Evolutionary conservation across 2,888 invertebrate species (phyloP).

Genomic region (Chalcis sispes): DNA sequence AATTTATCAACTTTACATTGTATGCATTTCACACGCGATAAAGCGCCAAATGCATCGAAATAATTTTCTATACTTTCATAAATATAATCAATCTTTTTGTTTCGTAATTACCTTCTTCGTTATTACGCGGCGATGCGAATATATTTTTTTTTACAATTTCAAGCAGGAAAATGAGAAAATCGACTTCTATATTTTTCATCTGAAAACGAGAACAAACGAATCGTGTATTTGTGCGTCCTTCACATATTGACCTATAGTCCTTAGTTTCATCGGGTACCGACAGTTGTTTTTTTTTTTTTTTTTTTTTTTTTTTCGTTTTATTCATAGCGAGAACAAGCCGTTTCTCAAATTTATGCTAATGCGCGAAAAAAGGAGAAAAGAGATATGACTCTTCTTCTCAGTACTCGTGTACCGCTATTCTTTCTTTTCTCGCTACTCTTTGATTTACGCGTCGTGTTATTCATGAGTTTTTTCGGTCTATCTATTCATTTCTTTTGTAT

Average conservation of each 20-base stretch:
- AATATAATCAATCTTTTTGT: no score
- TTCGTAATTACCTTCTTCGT: no score
- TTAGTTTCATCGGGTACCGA: slow-evolving; percentile 25
- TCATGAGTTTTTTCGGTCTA: slow-evolving; percentile 63
- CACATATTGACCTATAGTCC: slow-evolving; percentile 62
- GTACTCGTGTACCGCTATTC: not conserved
- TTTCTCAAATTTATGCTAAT: slow-evolving; percentile 70
- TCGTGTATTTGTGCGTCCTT: slow-evolving; percentile 59
- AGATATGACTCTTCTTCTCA: not conserved
- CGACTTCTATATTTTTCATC: no score
- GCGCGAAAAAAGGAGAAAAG: slow-evolving; percentile 58
- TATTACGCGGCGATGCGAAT: no score
- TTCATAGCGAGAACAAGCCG: slow-evolving; percentile 47
- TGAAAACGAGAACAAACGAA: not conserved
- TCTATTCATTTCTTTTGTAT: no score
- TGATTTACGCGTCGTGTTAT: slow-evolving; percentile 64
- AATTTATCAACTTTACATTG: no score
- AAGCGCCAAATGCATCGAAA: no score
- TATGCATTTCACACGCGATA: no score
- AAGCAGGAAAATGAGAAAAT: no score
- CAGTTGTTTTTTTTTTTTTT: not conserved
- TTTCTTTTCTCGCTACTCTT: slow-evolving; percentile 38
- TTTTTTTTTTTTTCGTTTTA: no score
- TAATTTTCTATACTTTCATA: no score
- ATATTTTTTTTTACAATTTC: no score